Evolutionary conservation across 1,140 invertebrate species (phyloP), one percentile per base, ranked within the genome.

Genomic region (Psix sp.): DNA sequence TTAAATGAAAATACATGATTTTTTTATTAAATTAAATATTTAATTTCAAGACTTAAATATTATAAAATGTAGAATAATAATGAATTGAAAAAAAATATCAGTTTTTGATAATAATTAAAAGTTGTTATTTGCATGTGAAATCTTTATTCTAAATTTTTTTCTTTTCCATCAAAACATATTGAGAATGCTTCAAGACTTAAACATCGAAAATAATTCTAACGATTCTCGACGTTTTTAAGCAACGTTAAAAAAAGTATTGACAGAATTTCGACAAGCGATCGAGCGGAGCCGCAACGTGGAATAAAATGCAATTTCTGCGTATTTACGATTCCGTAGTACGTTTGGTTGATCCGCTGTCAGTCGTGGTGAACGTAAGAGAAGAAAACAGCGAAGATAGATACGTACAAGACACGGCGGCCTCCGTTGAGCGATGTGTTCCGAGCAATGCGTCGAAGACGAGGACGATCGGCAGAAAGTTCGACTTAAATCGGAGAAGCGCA

Each of bases 401-500:
- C 52, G 57, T 38, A 52, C n/a, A 38, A 42, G 74, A 63, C 59
- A 9, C 51, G 52, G 39, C 66, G 42, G 60, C 56, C 49, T 38
- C 42, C 39, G 60, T 54, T 63, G 72, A 68, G 72, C 72, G 72
- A 70, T 60, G 45, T 63, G n/a, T 66, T 67, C 42, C 42, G 54
- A 38, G 56, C 52, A 49, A 74, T 74, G 57, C 48, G 67, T 59
- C 62, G 33, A 70, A 70, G 76, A 74, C 62, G 49, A 68, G 62
- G 76, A 72, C 68, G 62, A 67, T 67, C 70, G 54, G 59, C 42
- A 57, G 49, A 67, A 51, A 67, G 70, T 76, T 76, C 63, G 68
- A 72, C 70, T 75, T 67, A 75, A 75, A 75, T 77, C 67, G 60
- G 75, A 80, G 74, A 65, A 74, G 65, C 54, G 65, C 45, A 72